A percentile compares a stretch with the other conserved stretches of the same genome.
Evolutionary conservation across 1,140 invertebrate species (phyloP).

Genomic region (Lucilia sericata): DNA sequence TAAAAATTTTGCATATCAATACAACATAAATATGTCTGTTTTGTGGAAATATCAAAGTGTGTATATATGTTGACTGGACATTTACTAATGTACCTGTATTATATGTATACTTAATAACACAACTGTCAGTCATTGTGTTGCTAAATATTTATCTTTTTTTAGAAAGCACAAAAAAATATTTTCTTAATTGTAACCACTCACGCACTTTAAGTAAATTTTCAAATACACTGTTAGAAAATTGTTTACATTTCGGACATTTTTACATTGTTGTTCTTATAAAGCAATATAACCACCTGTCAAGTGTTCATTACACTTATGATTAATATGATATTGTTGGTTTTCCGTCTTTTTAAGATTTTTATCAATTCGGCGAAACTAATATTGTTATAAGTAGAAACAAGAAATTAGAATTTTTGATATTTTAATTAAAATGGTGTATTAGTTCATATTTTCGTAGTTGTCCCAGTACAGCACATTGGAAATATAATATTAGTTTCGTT

Average conservation of each 20-base stretch:
- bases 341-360: too few relatives aligned
- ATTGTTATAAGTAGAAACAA: too few relatives aligned
- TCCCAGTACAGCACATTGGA: too few relatives aligned
- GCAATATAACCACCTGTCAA: neutral
- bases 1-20: neutral
- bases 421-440: too few relatives aligned
- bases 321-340: too few relatives aligned
- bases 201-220: neutral
- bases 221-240: neutral
- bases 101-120: neutral
- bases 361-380: too few relatives aligned
- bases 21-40: neutral
- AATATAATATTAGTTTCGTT: too few relatives aligned
- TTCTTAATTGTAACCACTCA: constrained; percentile 30
- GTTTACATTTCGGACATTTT: neutral
- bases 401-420: too few relatives aligned
- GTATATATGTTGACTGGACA: neutral
- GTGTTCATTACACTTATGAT: neutral
- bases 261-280: neutral
- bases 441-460: too few relatives aligned
- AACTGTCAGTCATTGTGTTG: constrained; percentile 36
- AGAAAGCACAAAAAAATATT: neutral
- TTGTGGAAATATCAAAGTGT: neutral
- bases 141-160: constrained; percentile 36
- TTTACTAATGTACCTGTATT: neutral